phyloP scores from a whole-genome alignment of 2,888 invertebrate species.

The Willowsia nigromaculata region DNA sequence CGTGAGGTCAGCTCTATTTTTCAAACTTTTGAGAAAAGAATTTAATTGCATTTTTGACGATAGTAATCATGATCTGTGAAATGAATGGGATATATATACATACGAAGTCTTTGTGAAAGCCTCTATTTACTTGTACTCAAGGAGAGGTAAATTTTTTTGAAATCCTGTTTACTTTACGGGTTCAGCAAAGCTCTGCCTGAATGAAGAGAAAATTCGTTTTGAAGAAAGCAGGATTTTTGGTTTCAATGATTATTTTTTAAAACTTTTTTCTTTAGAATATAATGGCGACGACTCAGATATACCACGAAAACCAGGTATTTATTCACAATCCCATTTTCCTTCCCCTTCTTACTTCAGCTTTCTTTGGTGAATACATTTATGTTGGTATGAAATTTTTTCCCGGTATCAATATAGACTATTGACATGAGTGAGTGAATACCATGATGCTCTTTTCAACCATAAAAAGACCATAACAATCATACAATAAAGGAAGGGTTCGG shows the following conservation, averaged over 20 bases:
- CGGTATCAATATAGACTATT: neutral
- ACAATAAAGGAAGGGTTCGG: neutral
- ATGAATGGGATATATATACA: neutral
- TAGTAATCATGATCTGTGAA: neutral
- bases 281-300: neutral
- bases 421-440: neutral
- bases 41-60: neutral
- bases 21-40: neutral
- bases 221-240: neutral
- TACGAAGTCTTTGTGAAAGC: neutral
- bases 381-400: neutral
- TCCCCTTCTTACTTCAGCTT: neutral
- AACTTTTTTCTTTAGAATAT: neutral
- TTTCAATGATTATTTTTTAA: neutral
- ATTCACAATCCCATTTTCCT: neutral
- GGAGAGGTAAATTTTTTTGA: too few relatives aligned
- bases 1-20: neutral
- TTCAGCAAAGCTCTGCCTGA: neutral
- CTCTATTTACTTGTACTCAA: neutral
- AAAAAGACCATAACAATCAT: neutral
- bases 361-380: neutral
- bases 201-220: neutral
- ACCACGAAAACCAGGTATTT: neutral
- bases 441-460: conserved; percentile 18
- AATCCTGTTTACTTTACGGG: neutral